These are phyloP conservation scores for Trichogramma dendrolimi DNA, from an alignment of 2,888 invertebrate species.

Conservation along the genomic window DNA sequence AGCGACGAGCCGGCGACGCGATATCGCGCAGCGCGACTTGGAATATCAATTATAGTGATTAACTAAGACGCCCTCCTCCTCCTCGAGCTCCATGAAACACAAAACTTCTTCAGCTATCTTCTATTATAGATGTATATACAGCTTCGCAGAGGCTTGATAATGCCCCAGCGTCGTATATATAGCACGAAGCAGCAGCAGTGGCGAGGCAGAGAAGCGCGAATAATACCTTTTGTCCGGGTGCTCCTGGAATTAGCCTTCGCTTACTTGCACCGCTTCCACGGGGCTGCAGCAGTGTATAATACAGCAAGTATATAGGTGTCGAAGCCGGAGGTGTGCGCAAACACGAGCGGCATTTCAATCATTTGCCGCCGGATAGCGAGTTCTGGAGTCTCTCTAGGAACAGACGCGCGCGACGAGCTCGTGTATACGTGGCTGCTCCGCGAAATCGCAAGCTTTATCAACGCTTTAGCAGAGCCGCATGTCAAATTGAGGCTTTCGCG, in stretches of 20 bases:
- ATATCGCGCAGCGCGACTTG: conserved; percentile 48
- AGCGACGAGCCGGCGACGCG: conserved; percentile 41
- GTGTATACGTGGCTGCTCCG: neutral
- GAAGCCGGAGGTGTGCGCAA: conserved; percentile 14
- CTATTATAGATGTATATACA: neutral
- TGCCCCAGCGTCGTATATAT: conserved; percentile 26
- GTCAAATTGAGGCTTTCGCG: too few relatives aligned
- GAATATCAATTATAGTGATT: conserved; percentile 54
- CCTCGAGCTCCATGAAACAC: conserved; percentile 22
- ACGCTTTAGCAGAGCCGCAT: too few relatives aligned
- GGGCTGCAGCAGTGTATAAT: conserved; percentile 17
- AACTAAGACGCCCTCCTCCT: conserved; percentile 41
- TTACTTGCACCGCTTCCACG: conserved; percentile 43
- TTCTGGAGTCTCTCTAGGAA: neutral
- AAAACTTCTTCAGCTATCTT: too few relatives aligned
- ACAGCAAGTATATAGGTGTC: too few relatives aligned
- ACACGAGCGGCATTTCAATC: conserved; percentile 37
- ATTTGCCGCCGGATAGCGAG: conserved; percentile 13
- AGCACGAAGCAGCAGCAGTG: conserved; percentile 19
- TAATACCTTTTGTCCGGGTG: conserved; percentile 47
- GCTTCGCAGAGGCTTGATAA: conserved; percentile 27
- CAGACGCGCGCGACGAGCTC: conserved; percentile 1
- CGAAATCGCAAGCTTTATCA: too few relatives aligned
- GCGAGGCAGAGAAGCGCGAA: conserved; percentile 33
- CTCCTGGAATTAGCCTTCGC: conserved; percentile 37